Evolutionary conservation across 2,888 invertebrate genomes (phyloP), one percentile per base, ranked within the genome.

Genomic region (Dusona sp.): DNA sequence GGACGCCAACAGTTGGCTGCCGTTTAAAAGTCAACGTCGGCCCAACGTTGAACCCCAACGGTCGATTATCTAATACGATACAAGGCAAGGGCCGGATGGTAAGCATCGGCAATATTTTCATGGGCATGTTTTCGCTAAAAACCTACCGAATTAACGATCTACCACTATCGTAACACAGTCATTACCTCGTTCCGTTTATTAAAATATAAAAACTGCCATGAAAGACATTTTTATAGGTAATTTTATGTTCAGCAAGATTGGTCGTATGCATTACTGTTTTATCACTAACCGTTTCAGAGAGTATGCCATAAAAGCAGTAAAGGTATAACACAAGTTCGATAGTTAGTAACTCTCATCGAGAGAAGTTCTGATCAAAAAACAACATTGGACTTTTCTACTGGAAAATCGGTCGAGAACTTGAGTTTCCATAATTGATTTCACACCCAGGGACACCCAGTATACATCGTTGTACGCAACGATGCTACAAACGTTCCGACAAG

Each of bases 391-490:
- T n/a, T 54, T 61, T 13, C 3, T 1, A 6, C 51, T 54, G 1
- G n/a, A 1, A n/a, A 1, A 22, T 54, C 51, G 51, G 16, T 16
- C n/a, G n/a, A 36, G 16, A n/a, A n/a, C 61, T 33, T 13, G 4
- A 65, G 38, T n/a, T 38, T 13, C 0, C 29, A 16, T 13, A 1
- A 7, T 2, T 61, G 61, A 61, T 8, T 8, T n/a, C 11, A 38
- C 9, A 65, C 11, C 4, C 11, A n/a, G 36, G 38, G 65, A 65
- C 22, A 65, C 65, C 33, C 65, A 9, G 29, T 61, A 61, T 29
- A n/a, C n/a, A 65, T 25, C 7, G n/a, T 33, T 51, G 45, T 45
- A 42, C 25, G n/a, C 64, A 75, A 75, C 77, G 48, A 36, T 77
- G 33, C 48, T 65, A 61, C 74, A 25, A 9, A 51, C 61, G 29